Base-by-base conservation (phyloP, 1,140 invertebrate species). In the Aleiodes sp. region DNA sequence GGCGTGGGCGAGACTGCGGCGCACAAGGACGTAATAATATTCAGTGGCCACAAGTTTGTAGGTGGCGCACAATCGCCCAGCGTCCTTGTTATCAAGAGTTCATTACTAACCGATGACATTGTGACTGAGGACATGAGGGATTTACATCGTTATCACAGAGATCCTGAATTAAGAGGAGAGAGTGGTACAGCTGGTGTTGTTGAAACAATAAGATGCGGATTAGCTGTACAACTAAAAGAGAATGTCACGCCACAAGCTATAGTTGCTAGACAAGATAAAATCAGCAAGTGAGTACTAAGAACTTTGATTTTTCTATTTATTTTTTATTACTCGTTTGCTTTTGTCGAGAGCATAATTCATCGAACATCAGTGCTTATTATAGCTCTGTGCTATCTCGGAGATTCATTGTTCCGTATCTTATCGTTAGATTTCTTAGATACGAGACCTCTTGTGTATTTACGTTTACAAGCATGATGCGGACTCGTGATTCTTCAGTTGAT, bases 31-130 rank as follows among this genome's bases (percentile, higher is more conserved):
- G 95, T 94, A 1, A 89, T 97, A 46, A 96, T 95, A 80, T 95
- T 97, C 78, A 95, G 95, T 26, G 92, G 93, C 33, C 95, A 96
- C 85, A 97, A 97, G 81, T 96, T 97, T 82, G 88, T 96, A 39
- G 96, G 96, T 1, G 96, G 96, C 7, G 91, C 94, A 0, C 93
- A 95, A 78, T 95, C 94, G 10, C 94, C 95, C 4, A 92, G 91
- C 85, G 86, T 89, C 37, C 80, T 88, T 24, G 84, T 90, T 2
- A 83, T 86, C 1, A 91, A 90, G 75, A 86, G 83, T 35, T 81
- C 84, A 14, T 79, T 89, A 0, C 81, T 90, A 24, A 87, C 80
- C 62, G 84, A 87, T 71, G 86, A 87, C 21, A 68, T 80, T 12
- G 78, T 73, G n/a, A 56, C 70, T 7, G 82, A 84, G 56, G 83